Conservation (phyloP, 2,888 invertebrate genomes). For the Nasonovia ribisnigri region DNA sequence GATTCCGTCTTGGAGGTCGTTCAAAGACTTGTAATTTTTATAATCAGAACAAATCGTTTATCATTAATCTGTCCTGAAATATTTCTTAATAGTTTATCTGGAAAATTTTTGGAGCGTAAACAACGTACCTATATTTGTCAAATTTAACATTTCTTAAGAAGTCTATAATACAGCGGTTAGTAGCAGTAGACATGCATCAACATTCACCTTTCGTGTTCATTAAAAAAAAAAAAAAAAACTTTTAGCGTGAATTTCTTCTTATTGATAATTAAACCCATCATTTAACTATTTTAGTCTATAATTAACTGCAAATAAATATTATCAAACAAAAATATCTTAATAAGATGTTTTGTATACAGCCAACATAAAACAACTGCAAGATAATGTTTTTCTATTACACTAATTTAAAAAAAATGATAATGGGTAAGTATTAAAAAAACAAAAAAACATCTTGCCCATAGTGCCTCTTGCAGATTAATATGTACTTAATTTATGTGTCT, state of each 20-base stretch:
- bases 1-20: neutral
- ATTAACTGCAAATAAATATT: neutral
- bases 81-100: constrained; percentile 14
- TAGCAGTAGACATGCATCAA: neutral
- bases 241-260: neutral
- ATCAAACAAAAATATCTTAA: neutral
- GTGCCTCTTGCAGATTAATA: neutral
- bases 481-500: neutral
- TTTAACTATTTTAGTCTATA: neutral
- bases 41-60: constrained; percentile 20
- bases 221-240: neutral
- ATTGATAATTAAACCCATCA: neutral
- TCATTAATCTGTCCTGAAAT: neutral
- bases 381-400: neutral
- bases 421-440: neutral
- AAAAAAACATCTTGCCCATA: neutral
- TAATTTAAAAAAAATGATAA: neutral
- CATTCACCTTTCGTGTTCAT: neutral
- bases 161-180: neutral
- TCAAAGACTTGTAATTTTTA: neutral
- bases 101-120: constrained; percentile 31
- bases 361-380: neutral
- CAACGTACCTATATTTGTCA: neutral
- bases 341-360: neutral
- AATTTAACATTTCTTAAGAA: constrained; percentile 33